Percentiles rank a stretch among this genome's conserved stretches.
Evolutionary conservation across 2,113 vertebrate species (phyloP).

Genomic region (Prietella phreatophila): DNA sequence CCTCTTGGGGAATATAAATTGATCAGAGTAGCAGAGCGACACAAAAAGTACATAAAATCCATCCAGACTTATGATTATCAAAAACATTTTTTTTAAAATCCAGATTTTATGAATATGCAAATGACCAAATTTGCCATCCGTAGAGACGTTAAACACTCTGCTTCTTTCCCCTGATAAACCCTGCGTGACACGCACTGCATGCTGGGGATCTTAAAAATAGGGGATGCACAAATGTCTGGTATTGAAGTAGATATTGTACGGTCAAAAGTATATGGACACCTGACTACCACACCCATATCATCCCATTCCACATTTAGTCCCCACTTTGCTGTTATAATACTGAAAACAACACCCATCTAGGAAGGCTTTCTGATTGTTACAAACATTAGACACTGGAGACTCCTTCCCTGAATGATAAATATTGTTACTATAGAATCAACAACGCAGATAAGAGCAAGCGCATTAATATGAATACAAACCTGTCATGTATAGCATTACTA

Average conservation of each 20-base stretch:
- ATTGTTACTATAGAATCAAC: no score
- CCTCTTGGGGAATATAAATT: background rate
- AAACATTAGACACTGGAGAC: no score
- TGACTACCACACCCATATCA: background rate
- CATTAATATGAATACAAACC: background rate
- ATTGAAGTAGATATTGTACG: background rate
- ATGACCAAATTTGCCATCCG: background rate
- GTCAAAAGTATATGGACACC: background rate
- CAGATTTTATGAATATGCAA: slow-evolving; percentile 9
- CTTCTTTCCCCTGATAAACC: background rate
- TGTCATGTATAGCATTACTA: background rate
- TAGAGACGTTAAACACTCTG: background rate
- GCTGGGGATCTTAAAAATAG: background rate
- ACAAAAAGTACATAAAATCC: background rate
- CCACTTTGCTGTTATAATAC: background rate
- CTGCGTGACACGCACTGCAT: background rate
- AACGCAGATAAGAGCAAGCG: no score
- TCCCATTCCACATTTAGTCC: background rate
- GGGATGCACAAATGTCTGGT: background rate
- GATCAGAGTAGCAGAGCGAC: background rate
- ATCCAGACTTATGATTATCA: background rate
- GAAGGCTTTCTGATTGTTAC: background rate
- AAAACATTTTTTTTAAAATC: background rate
- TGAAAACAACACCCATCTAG: background rate
- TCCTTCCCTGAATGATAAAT: no score